These are phyloP conservation scores for Eumaeus atala DNA, from an alignment of 1,140 invertebrate species.

Conservation along the genomic window DNA sequence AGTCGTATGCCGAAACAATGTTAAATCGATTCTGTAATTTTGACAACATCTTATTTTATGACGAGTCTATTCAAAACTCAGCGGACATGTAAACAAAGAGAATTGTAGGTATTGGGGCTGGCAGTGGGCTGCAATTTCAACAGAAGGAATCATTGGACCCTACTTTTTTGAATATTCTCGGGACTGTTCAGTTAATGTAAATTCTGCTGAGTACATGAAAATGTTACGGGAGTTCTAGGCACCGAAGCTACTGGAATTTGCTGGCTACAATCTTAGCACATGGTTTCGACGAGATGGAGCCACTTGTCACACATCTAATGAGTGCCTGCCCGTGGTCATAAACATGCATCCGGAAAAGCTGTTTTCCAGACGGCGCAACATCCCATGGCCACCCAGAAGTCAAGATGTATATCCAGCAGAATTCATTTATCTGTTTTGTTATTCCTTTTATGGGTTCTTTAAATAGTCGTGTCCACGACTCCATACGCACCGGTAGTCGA, in stretches of 20 bases:
- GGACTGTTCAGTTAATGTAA: slow-evolving; percentile 31
- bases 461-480: slow-evolving; percentile 11
- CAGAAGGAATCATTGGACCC: slow-evolving; percentile 31
- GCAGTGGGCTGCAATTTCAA: slow-evolving; percentile 16
- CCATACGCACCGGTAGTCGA: no score
- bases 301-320: slow-evolving; percentile 17
- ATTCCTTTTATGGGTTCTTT: slow-evolving; percentile 13
- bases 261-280: not conserved
- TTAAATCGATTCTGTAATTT: slow-evolving; percentile 24
- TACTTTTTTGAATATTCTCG: slow-evolving; percentile 32
- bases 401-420: slow-evolving; percentile 12
- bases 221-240: slow-evolving; percentile 34
- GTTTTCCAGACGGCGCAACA: no score
- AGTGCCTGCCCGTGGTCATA: no score
- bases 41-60: slow-evolving; percentile 34
- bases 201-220: slow-evolving; percentile 31
- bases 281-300: slow-evolving; percentile 6
- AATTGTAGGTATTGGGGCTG: not conserved
- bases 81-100: no score
- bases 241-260: slow-evolving; percentile 17
- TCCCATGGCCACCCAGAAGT: no score
- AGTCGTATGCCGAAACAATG: slow-evolving; percentile 19
- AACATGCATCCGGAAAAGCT: not conserved
- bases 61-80: no score
- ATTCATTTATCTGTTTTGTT: no score